These are phyloP conservation scores for Nymphalis polychloros DNA, from an alignment of 2,888 invertebrate species.

Conservation along the genomic window DNA sequence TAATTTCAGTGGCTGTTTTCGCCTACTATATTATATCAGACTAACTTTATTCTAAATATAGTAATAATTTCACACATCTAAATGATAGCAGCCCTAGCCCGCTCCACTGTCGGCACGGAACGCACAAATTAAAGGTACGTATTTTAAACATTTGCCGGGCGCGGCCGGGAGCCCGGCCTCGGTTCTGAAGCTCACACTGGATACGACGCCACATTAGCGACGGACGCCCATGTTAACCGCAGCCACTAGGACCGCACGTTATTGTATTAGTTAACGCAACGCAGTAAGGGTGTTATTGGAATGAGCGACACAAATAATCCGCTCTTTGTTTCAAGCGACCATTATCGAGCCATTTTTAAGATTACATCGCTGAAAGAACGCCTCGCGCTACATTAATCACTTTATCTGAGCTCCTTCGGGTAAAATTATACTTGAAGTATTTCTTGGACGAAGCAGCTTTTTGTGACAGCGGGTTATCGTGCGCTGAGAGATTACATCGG, in stretches of 20 bases:
- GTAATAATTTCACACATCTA: no score
- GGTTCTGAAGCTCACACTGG: conserved; percentile 16
- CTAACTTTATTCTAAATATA: no score
- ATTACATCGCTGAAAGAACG: conserved; percentile 47
- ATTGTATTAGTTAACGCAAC: conserved; percentile 5
- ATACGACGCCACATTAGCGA: conserved; percentile 35
- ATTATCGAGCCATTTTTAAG: conserved; percentile 47
- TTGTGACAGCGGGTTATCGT: conserved; percentile 42
- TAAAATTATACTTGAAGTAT: conserved; percentile 36
- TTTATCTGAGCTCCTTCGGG: conserved; percentile 43
- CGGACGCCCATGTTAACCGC: conserved; percentile 13
- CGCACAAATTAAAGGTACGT: conserved; percentile 34
- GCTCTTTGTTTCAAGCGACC: conserved; percentile 41
- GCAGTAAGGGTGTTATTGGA: conserved; percentile 5
- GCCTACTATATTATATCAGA: no score
- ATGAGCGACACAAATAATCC: conserved; percentile 23
- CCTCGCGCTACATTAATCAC: conserved; percentile 49
- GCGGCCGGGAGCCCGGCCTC: conserved; percentile 9
- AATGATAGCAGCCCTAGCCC: conserved; percentile 3
- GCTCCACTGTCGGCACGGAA: conserved; percentile 11
- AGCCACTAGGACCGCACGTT: neutral
- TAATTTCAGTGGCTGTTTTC: no score
- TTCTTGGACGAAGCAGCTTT: conserved; percentile 38
- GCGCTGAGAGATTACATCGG: conserved; percentile 32
- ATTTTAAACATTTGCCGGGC: conserved; percentile 23